Percentiles rank a stretch among this genome's conserved stretches.
Evolutionary conservation across 2,113 vertebrate genomes (phyloP).

Genomic region (Hemichromis elongatus): DNA sequence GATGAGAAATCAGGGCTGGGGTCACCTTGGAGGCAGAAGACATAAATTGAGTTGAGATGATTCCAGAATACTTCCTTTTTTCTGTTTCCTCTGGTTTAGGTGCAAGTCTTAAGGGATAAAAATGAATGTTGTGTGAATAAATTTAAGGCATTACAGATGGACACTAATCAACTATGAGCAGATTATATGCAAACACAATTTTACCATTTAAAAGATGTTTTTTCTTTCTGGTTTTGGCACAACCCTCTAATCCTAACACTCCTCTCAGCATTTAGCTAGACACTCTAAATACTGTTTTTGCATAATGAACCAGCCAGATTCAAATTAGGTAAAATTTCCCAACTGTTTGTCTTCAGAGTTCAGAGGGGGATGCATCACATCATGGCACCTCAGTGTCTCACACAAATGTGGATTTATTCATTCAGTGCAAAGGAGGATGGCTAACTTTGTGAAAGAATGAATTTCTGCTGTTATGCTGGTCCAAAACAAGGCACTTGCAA

Average conservation of each 20-base stretch:
- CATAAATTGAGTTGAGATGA: conserved; percentile 42
- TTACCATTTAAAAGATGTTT: neutral
- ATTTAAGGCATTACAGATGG: neutral
- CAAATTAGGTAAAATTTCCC: neutral
- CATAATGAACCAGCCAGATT: neutral
- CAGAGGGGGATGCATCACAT: neutral
- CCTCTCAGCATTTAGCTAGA: neutral
- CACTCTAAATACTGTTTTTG: neutral
- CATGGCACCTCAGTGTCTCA: neutral
- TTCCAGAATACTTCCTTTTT: conserved; percentile 14
- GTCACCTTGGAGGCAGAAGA: conserved; percentile 31
- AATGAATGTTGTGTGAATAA: neutral
- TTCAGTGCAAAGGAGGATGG: neutral
- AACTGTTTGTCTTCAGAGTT: neutral
- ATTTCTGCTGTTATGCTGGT: neutral
- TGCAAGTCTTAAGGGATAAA: neutral
- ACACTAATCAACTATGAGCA: neutral
- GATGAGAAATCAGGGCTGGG: conserved; percentile 43
- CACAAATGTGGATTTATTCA: neutral
- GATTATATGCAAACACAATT: neutral
- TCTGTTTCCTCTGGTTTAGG: neutral
- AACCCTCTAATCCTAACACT: neutral
- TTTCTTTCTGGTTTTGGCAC: neutral
- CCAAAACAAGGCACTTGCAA: neutral
- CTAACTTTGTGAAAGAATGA: neutral